Percentiles rank a stretch among this genome's conserved stretches.
phyloP scores from a whole-genome alignment of 2,797 vertebrate species.

The Phaenicophaeus curvirostris region DNA sequence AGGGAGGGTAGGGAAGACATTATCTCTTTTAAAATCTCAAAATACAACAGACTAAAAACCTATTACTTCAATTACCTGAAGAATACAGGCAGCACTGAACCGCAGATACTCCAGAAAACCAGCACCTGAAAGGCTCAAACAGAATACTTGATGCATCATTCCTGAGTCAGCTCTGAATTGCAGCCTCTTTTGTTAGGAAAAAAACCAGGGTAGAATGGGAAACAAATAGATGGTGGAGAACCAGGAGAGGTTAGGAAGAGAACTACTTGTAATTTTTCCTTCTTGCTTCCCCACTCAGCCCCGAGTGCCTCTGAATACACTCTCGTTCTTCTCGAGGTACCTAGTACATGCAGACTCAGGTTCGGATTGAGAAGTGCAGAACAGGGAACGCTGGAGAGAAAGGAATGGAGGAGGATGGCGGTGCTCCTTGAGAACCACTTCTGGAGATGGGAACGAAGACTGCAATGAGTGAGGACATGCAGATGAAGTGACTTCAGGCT shows the following conservation, averaged over 20 bases:
- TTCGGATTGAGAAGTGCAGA: background rate
- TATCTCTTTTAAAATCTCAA: background rate
- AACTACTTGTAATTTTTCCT: background rate
- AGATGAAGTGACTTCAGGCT: background rate
- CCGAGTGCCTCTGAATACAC: background rate
- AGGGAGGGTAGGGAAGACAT: background rate
- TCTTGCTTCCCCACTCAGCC: background rate
- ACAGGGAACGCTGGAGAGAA: background rate
- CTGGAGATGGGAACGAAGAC: background rate
- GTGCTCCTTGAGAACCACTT: background rate
- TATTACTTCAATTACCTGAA: background rate
- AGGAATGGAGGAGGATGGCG: background rate
- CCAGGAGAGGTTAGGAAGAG: background rate
- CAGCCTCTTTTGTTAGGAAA: background rate
- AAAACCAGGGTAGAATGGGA: background rate
- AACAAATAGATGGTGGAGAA: accelerated
- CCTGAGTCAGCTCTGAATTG: background rate
- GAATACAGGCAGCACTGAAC: background rate
- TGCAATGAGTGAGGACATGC: accelerated
- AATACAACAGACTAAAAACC: background rate
- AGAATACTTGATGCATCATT: background rate
- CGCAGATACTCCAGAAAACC: background rate
- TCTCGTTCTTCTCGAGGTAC: background rate
- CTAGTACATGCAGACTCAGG: accelerated
- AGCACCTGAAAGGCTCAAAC: background rate